Conservation (phyloP, 2,797 vertebrate species). For the Darevskia nairensis region DNA sequence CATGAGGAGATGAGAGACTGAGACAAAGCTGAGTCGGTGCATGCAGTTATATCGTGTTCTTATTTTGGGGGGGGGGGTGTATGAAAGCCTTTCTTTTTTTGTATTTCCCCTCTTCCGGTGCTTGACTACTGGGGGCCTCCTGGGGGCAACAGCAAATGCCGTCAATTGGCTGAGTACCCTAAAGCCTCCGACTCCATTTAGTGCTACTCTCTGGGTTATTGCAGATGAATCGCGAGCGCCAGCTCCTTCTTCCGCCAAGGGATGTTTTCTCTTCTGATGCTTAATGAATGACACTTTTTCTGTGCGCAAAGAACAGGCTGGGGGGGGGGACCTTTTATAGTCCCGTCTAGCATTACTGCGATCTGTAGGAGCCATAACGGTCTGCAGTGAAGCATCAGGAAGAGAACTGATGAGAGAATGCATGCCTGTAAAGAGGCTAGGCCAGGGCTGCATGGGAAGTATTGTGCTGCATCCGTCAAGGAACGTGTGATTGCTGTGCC, state of each 20-base stretch:
- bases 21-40: conserved; percentile 33
- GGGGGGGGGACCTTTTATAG: conserved; percentile 55
- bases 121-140: not conserved
- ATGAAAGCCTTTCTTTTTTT: conserved; percentile 35
- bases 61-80: conserved; percentile 21
- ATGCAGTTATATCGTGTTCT: conserved; percentile 41
- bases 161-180: conserved; percentile 34
- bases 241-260: conserved; percentile 39
- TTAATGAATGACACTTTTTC: conserved; percentile 55
- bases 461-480: conserved; percentile 52
- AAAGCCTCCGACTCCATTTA: conserved; percentile 23
- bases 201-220: conserved; percentile 54
- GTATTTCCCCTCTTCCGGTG: conserved; percentile 10
- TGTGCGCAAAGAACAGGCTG: conserved; percentile 43
- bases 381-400: conserved; percentile 45
- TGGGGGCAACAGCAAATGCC: conserved; percentile 39
- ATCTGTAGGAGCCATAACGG: conserved; percentile 6
- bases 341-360: conserved; percentile 39
- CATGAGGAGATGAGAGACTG: conserved; percentile 43
- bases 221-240: conserved; percentile 47
- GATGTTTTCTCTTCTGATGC: conserved; percentile 57
- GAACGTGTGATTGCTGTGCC: conserved; percentile 22
- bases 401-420: conserved; percentile 46
- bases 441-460: conserved; percentile 42
- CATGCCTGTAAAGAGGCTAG: conserved; percentile 29